Base-by-base conservation (phyloP, 2,797 vertebrate genomes). In the Liparis tanakae region DNA sequence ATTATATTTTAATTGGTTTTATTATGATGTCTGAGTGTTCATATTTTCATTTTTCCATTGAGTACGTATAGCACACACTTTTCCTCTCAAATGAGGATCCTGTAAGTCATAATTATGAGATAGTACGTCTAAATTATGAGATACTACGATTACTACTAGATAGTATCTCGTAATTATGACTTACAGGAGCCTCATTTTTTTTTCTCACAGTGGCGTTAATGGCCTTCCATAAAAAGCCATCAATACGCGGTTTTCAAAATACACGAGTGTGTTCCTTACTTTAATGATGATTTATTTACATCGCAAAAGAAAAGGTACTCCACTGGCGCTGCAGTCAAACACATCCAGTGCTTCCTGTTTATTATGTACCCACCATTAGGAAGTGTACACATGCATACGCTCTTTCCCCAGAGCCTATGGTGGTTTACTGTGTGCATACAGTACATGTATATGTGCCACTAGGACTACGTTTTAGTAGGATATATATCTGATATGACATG, bases 231-330 rank as follows among this genome's bases (percentile, higher is more conserved):
- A 30, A 30, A 50, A 77, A 60, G 60, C 30, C 10, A 6, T 22
- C 4, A 56, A 39, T 36, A 39, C 54, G 51, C 22, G 37, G 9
- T 41, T 36, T 67, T 57, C 4, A 39, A 68, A 80, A 76, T 18
- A 56, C 44, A 34, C 41, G 53, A 4, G 13, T 25, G 10, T 54
- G 41, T 44, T 67, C 33, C 56, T 51, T 12, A 10, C 10, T 51
- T 20, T 50, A 20, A 50, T 12, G 48, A 12, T 51, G 10, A 22
- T 57, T 78, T 22, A 33, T 67, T 54, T 66, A 10, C 36, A 30
- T 72, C 65, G 34, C 41, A 76, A 69, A 76, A 54, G n/a, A 14
- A 36, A 10, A 34, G 13, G 10, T 51, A 43, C 50, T 71, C 61
- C 48, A 25, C 33, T 7, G 2, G 44, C 34, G 1, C 4, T 20